Base-by-base conservation (phyloP, 2,113 vertebrate genomes). In the Struthidea cinerea region DNA sequence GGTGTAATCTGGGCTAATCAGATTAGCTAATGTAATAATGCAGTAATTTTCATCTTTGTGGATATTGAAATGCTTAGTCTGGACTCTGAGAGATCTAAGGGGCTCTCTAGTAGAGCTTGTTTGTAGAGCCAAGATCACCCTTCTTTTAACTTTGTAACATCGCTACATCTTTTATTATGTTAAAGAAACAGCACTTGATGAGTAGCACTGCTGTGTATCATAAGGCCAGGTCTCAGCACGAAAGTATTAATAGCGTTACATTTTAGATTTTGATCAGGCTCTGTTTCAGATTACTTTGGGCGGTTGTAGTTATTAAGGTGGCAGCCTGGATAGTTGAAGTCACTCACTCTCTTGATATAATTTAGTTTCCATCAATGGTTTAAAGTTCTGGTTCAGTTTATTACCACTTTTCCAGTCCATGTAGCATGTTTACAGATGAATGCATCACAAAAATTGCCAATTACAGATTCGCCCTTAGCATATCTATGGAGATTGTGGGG, bases 401-500 rank as follows among this genome's bases (percentile, higher is more conserved):
- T 73, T 81, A 33, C 74, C 78, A 8, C 37, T 92, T 94, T 96
- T 78, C 70, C 69, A 82, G 82, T 90, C 64, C 78, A 19, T 79
- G 63, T 93, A 67, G 57, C 73, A 69, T 77, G 61, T 75, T 94
- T 88, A 90, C 76, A 94, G 84, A 68, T 93, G 68, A 95, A 63
- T 74, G 47, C 21, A 23, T 80, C 4, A 4, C 59, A 90, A 57
- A 91, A 82, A 76, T 65, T 90, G 56, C 55, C 74, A 55, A 56
- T 87, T 93, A 67, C 24, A 71, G 37, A 61, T 90, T 90, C 2
- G 24, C 39, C 59, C 16, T 74, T 80, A 94, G 60, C 41, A 50
- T 33, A 85, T 50, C 71, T 52, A 2, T 59, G 41, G 55, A 83
- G 46, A 60, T 61, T 0, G 10, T 59, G 22, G 46, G 14, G 3